Base-by-base conservation (phyloP, 2,888 invertebrate genomes). In the Calliscelio sp. region DNA sequence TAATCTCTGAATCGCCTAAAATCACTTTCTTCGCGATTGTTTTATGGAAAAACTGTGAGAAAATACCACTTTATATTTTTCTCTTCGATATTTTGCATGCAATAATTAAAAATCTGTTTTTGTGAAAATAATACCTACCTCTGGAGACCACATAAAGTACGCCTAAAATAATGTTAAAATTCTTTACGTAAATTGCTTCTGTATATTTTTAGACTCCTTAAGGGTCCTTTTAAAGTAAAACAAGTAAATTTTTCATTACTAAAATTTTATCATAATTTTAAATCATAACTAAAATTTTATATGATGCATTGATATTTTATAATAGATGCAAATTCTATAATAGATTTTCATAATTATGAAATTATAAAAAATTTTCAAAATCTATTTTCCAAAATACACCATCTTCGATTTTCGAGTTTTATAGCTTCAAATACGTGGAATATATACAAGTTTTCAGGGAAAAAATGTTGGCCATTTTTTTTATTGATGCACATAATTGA, bases 311-410 rank as follows among this genome's bases (percentile, higher is more conserved):
- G n/a, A n/a, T n/a, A n/a, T n/a, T 32, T 32, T 32, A 32, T 7
- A 32, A 32, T 32, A 35, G 14, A 35, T 35, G 35, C 35, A 35
- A 35, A 35, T n/a, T n/a, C n/a, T n/a, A 35, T 35, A 35, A 3
- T 35, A 35, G 35, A 35, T 11, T 11, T 35, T 35, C 35, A 35
- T 35, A 3, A 35, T 35, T 35, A 14, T 1, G 35, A 51, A 51
- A 51, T 22, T 22, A 22, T 11, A 20, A 51, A 51, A 51, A 51
- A 51, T 18, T 18, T 22, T 51, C 51, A 51, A 22, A 22, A 51
- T 51, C 22, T 8, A 51, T 22, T 51, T 51, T 51, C 22, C 51
- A 51, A 51, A 51, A 22, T 22, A 18, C 51, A 51, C 51, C 51
- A 51, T 51, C 51, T 51, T 51, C 8, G 22, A 51, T 22, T 22